These are phyloP conservation scores for Microctenopoma stevenorrisi DNA, from an alignment of 2,797 vertebrate species.

Conservation along the genomic window DNA sequence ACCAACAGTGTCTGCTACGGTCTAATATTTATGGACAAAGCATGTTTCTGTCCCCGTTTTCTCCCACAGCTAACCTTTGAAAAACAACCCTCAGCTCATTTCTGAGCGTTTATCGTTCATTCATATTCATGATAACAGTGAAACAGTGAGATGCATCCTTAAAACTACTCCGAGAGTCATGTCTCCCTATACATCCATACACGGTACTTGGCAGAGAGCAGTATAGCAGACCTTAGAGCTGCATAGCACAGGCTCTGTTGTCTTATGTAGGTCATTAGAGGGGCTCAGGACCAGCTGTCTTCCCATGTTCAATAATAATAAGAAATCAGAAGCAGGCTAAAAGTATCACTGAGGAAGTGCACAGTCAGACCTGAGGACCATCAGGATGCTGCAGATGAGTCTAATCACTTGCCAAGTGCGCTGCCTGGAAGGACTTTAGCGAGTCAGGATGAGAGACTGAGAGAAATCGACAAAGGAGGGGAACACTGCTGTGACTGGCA, in stretches of 20 bases:
- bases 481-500: constrained; percentile 1
- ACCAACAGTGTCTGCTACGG: background rate
- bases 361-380: constrained; percentile 41
- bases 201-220: no score
- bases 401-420: constrained; percentile 27
- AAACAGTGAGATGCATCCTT: no score
- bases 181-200: no score
- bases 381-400: constrained; percentile 39
- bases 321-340: constrained; percentile 5
- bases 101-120: no score
- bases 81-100: no score
- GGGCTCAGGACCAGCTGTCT: background rate
- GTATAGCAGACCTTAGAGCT: no score
- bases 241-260: no score
- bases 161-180: no score
- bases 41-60: background rate
- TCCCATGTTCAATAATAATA: background rate
- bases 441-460: background rate
- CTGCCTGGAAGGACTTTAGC: constrained; percentile 25
- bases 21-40: background rate
- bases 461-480: constrained; percentile 14
- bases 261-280: background rate
- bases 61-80: no score
- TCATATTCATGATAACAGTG: no score
- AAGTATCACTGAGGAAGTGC: constrained; percentile 21